Evolutionary conservation across 1,140 invertebrate species (phyloP).

Genomic region (Atta texana): DNA sequence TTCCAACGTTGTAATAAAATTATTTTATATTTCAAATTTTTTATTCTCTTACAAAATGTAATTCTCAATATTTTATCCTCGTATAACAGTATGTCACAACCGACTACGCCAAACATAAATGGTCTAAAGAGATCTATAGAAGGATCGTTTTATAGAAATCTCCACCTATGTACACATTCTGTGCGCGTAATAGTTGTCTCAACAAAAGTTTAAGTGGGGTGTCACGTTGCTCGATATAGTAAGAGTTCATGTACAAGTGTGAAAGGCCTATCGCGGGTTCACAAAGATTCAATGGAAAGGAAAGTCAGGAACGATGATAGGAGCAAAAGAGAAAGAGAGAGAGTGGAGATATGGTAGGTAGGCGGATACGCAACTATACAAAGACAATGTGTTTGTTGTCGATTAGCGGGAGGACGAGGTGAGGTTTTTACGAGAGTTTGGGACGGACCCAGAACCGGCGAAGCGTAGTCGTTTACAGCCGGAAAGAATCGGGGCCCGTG

Average conservation of each 20-base stretch:
- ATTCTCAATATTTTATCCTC: conserved; percentile 3
- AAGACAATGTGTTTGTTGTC: conserved; percentile 77
- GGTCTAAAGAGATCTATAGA: not conserved
- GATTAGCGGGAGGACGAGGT: conserved; percentile 75
- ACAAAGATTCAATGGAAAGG: not conserved
- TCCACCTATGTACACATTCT: not conserved
- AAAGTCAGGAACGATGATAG: conserved; percentile 15
- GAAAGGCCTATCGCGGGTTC: conserved; percentile 24
- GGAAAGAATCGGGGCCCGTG: conserved; percentile 83
- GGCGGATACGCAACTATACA: conserved; percentile 68
- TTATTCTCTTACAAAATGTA: not conserved
- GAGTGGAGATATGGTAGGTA: conserved; percentile 34
- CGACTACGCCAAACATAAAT: not conserved
- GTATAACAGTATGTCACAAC: conserved; percentile 20
- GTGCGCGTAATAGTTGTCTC: not conserved
- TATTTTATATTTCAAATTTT: conserved; percentile 18
- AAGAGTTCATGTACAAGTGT: conserved; percentile 29
- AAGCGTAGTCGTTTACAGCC: conserved; percentile 82
- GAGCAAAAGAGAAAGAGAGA: conserved; percentile 9
- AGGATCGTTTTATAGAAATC: not conserved
- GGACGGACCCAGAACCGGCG: conserved; percentile 43
- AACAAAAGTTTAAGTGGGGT: not conserved
- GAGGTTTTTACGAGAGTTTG: conserved; percentile 75
- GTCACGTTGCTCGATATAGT: conserved; percentile 1
- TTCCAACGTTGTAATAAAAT: conserved; percentile 34